Evolutionary conservation across 2,113 vertebrate genomes (phyloP).

Genomic region (Pluvianellus socialis): DNA sequence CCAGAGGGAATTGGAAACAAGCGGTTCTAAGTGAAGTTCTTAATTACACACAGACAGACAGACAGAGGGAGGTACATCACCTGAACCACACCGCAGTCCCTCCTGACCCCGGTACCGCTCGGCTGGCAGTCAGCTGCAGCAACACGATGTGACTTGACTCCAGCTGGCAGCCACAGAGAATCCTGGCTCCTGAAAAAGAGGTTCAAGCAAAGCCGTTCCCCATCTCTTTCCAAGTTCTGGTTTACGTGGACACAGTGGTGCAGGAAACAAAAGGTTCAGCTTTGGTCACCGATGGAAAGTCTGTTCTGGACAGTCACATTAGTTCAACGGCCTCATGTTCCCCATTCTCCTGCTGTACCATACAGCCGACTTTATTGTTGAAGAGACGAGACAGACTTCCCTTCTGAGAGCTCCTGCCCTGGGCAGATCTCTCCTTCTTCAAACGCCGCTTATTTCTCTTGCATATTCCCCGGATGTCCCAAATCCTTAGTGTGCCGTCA

Average conservation of each 20-base stretch:
- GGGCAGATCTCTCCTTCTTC: conserved; percentile 52
- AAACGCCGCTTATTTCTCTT: conserved; percentile 43
- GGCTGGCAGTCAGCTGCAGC: neutral
- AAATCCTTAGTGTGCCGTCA: conserved; percentile 74
- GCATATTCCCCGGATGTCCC: conserved; percentile 77
- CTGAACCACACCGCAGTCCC: neutral
- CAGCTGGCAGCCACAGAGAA: neutral
- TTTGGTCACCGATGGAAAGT: neutral
- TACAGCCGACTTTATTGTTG: conserved; percentile 79
- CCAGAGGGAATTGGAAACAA: neutral
- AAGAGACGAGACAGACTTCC: conserved; percentile 76
- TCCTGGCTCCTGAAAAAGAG: neutral
- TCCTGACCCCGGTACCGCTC: neutral
- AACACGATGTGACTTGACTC: neutral
- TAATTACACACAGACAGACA: neutral
- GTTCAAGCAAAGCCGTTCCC: neutral
- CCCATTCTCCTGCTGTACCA: conserved; percentile 47
- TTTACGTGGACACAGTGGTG: conserved; percentile 11
- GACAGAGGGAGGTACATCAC: neutral
- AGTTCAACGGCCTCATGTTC: conserved; percentile 62
- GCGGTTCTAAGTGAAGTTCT: neutral
- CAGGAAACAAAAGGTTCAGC: conserved; percentile 30
- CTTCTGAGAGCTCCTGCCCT: conserved; percentile 63
- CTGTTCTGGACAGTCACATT: conserved; percentile 11
- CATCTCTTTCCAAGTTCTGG: neutral